A percentile compares a stretch with the other conserved stretches of the same genome.
Evolutionary conservation across 2,113 vertebrate species (phyloP).

Genomic region (Cepphus grylle): DNA sequence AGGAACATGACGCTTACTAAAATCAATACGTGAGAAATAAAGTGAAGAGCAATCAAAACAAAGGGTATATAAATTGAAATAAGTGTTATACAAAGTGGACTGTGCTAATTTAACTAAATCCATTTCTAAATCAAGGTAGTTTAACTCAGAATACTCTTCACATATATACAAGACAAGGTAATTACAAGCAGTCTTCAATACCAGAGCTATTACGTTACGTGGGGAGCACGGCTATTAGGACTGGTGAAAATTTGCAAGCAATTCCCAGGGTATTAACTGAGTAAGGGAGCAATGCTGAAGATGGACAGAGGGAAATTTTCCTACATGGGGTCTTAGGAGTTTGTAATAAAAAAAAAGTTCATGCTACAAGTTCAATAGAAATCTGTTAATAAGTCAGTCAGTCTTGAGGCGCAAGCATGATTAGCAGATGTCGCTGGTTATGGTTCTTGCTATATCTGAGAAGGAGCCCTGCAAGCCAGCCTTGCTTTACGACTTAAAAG

Average conservation of each 20-base stretch:
- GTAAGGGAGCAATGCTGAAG: not conserved
- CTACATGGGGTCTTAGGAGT: rapidly evolving
- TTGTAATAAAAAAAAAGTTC: not conserved
- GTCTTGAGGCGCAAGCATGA: rapidly evolving
- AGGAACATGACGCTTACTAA: not conserved
- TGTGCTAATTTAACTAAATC: not conserved
- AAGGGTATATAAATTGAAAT: not conserved
- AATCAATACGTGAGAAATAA: not conserved
- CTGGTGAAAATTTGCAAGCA: not conserved
- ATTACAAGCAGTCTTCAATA: not conserved
- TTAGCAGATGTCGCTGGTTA: not conserved
- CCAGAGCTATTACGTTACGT: not conserved
- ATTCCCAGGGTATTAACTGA: not conserved
- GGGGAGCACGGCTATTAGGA: not conserved
- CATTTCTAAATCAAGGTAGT: not conserved
- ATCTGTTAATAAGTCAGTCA: not conserved
- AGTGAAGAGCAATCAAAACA: not conserved
- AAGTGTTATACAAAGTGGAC: not conserved
- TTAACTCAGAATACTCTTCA: not conserved
- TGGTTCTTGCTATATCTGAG: not conserved
- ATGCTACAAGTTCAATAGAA: not conserved
- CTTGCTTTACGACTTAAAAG: not conserved
- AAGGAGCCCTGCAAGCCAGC: not conserved
- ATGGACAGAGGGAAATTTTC: not conserved
- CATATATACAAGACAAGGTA: not conserved